Evolutionary conservation across 2,113 vertebrate species (phyloP).

Genomic region (Rhinoptilus africanus): DNA sequence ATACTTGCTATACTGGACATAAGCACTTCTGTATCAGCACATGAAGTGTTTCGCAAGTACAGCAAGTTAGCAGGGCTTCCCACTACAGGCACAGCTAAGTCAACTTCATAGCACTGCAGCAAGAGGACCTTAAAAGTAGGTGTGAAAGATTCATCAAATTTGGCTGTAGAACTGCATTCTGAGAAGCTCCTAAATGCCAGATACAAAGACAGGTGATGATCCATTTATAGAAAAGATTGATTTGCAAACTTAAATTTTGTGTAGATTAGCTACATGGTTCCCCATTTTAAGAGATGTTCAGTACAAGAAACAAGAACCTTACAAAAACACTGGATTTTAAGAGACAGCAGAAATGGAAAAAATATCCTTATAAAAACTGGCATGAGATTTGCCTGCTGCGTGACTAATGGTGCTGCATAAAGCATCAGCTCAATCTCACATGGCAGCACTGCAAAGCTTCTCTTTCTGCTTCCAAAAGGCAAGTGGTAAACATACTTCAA

Average conservation of each 20-base stretch:
- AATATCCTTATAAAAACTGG: neutral
- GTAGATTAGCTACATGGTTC: neutral
- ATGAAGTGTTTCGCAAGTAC: neutral
- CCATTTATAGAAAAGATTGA: neutral
- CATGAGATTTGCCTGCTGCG: slow-evolving; percentile 4
- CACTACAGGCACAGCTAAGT: neutral
- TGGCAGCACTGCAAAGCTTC: neutral
- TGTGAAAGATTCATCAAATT: neutral
- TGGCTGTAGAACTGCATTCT: neutral
- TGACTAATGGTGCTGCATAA: slow-evolving; percentile 10
- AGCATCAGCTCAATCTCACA: neutral
- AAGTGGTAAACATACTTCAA: neutral
- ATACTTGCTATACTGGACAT: neutral
- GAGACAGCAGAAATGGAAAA: neutral
- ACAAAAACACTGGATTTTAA: neutral
- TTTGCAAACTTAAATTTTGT: neutral
- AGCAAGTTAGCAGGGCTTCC: neutral
- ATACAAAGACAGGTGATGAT: neutral
- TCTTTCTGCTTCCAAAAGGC: neutral
- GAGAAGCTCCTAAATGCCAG: neutral
- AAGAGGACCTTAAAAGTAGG: neutral
- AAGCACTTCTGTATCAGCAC: neutral
- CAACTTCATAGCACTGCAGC: neutral
- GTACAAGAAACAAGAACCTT: neutral
- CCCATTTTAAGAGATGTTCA: neutral